Evolutionary conservation across 2,113 vertebrate genomes (phyloP).

Genomic region (Ibidorhyncha struthersii): DNA sequence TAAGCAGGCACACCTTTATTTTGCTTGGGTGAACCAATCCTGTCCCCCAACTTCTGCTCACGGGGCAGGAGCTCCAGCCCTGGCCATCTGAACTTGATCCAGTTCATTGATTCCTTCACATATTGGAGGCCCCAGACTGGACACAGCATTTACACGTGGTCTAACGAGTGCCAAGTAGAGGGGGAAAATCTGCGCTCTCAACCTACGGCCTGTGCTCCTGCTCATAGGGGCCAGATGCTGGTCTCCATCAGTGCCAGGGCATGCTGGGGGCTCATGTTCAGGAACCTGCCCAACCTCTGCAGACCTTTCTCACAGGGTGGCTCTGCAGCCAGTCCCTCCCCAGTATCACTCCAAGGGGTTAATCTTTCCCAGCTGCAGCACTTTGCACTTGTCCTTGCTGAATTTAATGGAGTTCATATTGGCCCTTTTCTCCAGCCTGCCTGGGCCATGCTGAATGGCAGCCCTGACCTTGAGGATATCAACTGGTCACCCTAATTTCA

Average conservation of each 20-base stretch:
- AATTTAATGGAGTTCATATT: background rate
- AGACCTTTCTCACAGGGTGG: background rate
- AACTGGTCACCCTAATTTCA: background rate
- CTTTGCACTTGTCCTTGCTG: background rate
- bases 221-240: background rate
- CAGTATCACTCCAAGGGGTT: background rate
- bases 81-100: background rate
- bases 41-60: background rate
- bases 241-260: background rate
- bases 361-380: background rate
- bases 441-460: background rate
- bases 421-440: background rate
- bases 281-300: background rate
- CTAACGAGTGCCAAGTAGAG: background rate
- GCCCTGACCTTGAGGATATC: background rate
- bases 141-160: rapidly evolving
- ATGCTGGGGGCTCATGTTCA: background rate
- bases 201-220: rapidly evolving
- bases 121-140: background rate
- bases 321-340: background rate
- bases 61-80: background rate
- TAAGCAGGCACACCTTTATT: background rate
- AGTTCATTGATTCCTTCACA: background rate
- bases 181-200: background rate
- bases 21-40: background rate